Evolutionary conservation across 2,888 invertebrate genomes (phyloP).

Genomic region (Netelia inedita): DNA sequence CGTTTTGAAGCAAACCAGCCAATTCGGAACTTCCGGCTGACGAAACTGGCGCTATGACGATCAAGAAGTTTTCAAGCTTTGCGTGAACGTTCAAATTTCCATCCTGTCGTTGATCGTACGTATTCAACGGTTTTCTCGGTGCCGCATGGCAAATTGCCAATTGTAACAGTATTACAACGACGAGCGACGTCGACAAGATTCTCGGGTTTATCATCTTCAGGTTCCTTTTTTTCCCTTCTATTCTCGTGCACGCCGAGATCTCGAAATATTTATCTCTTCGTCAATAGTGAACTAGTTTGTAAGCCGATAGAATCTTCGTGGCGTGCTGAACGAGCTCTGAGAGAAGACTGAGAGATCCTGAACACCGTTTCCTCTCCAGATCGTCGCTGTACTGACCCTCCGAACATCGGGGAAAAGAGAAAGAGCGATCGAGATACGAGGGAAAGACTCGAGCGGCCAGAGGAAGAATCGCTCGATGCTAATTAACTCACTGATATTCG

Average conservation of each 20-base stretch:
- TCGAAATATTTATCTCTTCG: neutral
- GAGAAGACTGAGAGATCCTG: conserved; percentile 74
- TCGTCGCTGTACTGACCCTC: neutral
- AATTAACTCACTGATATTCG: neutral
- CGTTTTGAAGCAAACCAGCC: conserved; percentile 78
- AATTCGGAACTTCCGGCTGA: conserved; percentile 61
- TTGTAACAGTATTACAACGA: conserved; percentile 26
- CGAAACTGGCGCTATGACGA: conserved; percentile 88
- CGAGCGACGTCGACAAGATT: conserved; percentile 20
- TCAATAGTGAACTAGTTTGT: neutral
- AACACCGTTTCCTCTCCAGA: neutral
- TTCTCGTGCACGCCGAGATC: neutral
- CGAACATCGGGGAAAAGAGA: neutral
- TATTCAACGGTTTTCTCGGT: conserved; percentile 77
- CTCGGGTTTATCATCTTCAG: conserved; percentile 46
- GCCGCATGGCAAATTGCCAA: conserved; percentile 76
- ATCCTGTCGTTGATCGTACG: conserved; percentile 91
- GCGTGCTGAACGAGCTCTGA: conserved; percentile 73
- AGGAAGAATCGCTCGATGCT: neutral
- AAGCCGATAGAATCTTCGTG: conserved; percentile 20
- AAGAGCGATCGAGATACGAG: neutral
- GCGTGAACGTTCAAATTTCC: conserved; percentile 91
- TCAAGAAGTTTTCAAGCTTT: conserved; percentile 91
- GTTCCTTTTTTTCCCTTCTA: conserved; percentile 7
- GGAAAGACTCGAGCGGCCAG: neutral